Conservation (phyloP, 1,140 invertebrate species). For the Drosophila nigromelanica region DNA sequence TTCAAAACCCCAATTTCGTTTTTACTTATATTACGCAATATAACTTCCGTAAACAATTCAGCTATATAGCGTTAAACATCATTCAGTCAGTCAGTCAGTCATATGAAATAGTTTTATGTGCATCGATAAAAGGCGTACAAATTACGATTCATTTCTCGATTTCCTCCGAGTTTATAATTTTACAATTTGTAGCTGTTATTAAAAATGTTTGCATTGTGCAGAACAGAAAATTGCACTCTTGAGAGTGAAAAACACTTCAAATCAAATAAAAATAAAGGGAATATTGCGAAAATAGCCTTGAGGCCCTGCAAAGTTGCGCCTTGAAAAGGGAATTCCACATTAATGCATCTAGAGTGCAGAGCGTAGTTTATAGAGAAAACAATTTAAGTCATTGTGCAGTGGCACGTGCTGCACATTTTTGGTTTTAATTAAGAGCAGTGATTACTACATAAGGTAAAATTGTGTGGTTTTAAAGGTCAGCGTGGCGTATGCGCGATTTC, state of each 20-base stretch:
- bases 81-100: neutral
- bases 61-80: too few relatives aligned
- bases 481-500: conserved; percentile 42
- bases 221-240: neutral
- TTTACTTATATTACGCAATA: too few relatives aligned
- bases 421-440: neutral
- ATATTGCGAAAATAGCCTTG: neutral
- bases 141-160: too few relatives aligned
- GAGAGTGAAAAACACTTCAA: neutral
- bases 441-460: too few relatives aligned
- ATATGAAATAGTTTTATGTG: too few relatives aligned
- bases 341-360: conserved; percentile 16
- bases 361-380: conserved; percentile 38
- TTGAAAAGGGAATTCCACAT: conserved; percentile 2
- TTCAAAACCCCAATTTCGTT: too few relatives aligned
- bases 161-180: too few relatives aligned
- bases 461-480: neutral
- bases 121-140: too few relatives aligned
- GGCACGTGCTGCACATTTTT: conserved; percentile 12
- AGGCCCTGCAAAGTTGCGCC: neutral
- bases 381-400: conserved; percentile 35
- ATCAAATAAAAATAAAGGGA: neutral
- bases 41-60: too few relatives aligned
- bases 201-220: too few relatives aligned
- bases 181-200: too few relatives aligned